These are phyloP conservation scores for Dorcus hopei DNA, from an alignment of 2,888 invertebrate genomes.

Conservation along the genomic window DNA sequence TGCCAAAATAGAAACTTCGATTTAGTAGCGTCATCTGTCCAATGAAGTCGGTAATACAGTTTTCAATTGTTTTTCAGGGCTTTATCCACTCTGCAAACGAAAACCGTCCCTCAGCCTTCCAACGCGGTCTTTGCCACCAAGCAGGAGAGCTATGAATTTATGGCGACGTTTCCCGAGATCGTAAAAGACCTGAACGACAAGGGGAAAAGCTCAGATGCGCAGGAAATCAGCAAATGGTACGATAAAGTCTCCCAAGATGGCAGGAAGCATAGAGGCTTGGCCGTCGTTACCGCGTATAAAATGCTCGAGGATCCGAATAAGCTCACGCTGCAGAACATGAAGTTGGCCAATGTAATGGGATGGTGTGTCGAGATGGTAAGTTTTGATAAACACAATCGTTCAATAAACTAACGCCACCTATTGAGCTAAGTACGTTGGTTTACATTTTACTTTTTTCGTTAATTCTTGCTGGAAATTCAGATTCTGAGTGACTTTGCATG, in stretches of 20 bases:
- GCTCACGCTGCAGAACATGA: conserved; percentile 73
- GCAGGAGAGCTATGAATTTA: conserved; percentile 83
- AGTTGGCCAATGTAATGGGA: conserved; percentile 79
- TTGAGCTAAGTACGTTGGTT: no score
- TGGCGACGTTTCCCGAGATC: conserved; percentile 84
- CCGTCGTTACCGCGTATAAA: conserved; percentile 72
- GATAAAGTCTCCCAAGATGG: conserved; percentile 83
- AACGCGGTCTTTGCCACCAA: conserved; percentile 59
- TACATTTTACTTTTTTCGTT: no score
- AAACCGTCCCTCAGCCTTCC: conserved; percentile 59
- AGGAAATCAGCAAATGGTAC: conserved; percentile 77
- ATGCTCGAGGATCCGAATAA: conserved; percentile 65
- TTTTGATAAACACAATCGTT: conserved; percentile 16
- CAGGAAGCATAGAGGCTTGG: conserved; percentile 78
- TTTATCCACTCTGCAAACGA: conserved; percentile 62
- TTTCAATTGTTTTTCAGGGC: conserved; percentile 39
- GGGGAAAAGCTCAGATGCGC: conserved; percentile 71
- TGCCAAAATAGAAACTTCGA: no score
- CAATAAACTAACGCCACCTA: neutral
- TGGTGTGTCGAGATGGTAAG: conserved; percentile 95
- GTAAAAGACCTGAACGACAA: conserved; percentile 79
- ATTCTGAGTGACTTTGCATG: no score
- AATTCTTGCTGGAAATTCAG: no score
- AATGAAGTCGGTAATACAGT: neutral
- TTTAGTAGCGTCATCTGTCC: no score